These are phyloP conservation scores for Caenorhabditis doughertyi DNA, from an alignment of 2,888 invertebrate species.

Conservation along the genomic window DNA sequence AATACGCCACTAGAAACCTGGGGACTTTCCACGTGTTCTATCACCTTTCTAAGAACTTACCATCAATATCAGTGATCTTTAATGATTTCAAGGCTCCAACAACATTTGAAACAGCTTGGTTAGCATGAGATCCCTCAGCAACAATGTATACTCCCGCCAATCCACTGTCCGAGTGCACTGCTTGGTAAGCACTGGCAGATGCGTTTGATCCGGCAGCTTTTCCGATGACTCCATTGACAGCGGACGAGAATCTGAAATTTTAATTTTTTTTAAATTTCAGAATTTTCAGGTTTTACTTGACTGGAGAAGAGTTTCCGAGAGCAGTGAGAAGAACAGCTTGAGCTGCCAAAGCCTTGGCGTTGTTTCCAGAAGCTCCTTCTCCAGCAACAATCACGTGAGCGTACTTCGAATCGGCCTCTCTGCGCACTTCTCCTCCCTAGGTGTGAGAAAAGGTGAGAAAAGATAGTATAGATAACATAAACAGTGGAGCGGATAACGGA, in stretches of 20 bases:
- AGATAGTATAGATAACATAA: constrained; percentile 36
- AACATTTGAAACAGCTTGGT: constrained; percentile 67
- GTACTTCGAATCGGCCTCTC: constrained; percentile 43
- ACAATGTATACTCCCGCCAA: constrained; percentile 79
- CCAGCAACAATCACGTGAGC: constrained; percentile 72
- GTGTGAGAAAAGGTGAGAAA: constrained; percentile 49
- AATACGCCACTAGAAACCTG: too few relatives aligned
- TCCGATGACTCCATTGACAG: constrained; percentile 54
- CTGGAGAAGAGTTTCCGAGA: constrained; percentile 65
- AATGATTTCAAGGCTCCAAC: constrained; percentile 73
- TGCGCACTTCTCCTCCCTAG: constrained; percentile 71
- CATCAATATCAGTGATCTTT: constrained; percentile 66
- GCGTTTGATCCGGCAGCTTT: constrained; percentile 55
- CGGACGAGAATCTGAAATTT: constrained; percentile 57
- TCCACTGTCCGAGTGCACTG: constrained; percentile 71
- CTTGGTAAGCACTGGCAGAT: constrained; percentile 66
- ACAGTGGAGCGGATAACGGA: constrained; percentile 23
- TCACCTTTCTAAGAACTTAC: constrained; percentile 10
- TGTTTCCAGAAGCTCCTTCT: constrained; percentile 67
- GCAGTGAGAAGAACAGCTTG: constrained; percentile 70
- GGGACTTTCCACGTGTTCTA: too few relatives aligned
- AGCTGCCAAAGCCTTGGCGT: constrained; percentile 66
- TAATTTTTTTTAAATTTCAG: neutral
- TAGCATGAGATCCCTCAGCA: constrained; percentile 68
- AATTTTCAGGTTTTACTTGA: constrained; percentile 42